Evolutionary conservation across 2,113 vertebrate genomes (phyloP).

Genomic region (Scartelaos histophorus): DNA sequence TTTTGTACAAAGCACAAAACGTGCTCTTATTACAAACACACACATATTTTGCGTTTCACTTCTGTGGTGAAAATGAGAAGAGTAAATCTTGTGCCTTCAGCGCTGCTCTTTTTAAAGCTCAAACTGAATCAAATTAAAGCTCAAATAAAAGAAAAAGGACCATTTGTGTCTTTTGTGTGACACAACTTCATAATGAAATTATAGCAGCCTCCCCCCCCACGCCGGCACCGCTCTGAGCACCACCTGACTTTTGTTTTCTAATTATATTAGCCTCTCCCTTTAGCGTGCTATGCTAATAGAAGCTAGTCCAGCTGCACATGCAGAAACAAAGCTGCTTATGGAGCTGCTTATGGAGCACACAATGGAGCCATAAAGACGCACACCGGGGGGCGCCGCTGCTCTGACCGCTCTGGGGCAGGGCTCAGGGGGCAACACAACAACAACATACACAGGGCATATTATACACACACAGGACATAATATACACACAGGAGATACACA

Average conservation of each 20-base stretch:
- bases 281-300: slow-evolving; percentile 74
- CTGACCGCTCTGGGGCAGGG: slow-evolving; percentile 7
- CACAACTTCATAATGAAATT: slow-evolving; percentile 79
- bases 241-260: slow-evolving; percentile 81
- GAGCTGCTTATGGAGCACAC: slow-evolving; percentile 53
- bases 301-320: slow-evolving; percentile 77
- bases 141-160: slow-evolving; percentile 71
- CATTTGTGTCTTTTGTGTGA: slow-evolving; percentile 77
- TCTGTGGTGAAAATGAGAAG: slow-evolving; percentile 60
- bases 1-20: neutral
- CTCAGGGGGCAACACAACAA: slow-evolving; percentile 40
- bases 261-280: slow-evolving; percentile 77
- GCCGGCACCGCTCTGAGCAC: slow-evolving; percentile 54
- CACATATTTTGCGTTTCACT: neutral
- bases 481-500: too few species aligned
- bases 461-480: neutral
- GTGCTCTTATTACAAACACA: neutral
- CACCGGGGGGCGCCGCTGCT: slow-evolving; percentile 66
- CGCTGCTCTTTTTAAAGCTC: slow-evolving; percentile 49
- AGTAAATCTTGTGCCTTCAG: slow-evolving; percentile 75
- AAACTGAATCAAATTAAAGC: slow-evolving; percentile 71
- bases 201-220: slow-evolving; percentile 75
- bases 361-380: slow-evolving; percentile 70
- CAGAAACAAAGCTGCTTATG: slow-evolving; percentile 79
- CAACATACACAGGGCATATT: neutral